Evolutionary conservation across 1,140 invertebrate genomes (phyloP).

Genomic region (Oncopodura yosiiana): DNA sequence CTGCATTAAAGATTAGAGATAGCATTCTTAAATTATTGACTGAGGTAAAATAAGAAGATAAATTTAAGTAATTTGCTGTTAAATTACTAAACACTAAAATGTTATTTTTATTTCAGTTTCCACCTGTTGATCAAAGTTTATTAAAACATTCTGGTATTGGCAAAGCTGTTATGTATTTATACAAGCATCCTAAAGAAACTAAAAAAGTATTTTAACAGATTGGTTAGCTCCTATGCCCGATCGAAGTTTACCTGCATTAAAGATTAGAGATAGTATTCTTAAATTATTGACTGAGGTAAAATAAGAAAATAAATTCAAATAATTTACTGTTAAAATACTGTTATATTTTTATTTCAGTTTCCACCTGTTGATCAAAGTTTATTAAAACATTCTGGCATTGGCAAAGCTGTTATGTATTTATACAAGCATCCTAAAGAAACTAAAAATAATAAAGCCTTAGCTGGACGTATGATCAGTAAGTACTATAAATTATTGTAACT

Average conservation of each 20-base stretch:
- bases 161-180: constrained; percentile 98
- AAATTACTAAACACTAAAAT: neutral
- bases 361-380: constrained; percentile 77
- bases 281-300: constrained; percentile 76
- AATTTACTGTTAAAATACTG: neutral
- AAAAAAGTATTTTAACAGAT: neutral
- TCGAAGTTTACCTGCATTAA: constrained; percentile 81
- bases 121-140: constrained; percentile 72
- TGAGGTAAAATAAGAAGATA: constrained; percentile 54
- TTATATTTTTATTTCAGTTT: constrained; percentile 55
- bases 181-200: constrained; percentile 67
- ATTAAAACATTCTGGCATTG: constrained; percentile 88
- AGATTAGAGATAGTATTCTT: constrained; percentile 80
- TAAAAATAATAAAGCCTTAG: constrained; percentile 81
- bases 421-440: constrained; percentile 98
- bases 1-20: constrained; percentile 83
- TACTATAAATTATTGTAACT: too few relatives aligned
- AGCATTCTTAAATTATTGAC: constrained; percentile 72
- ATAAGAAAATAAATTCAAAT: constrained; percentile 22
- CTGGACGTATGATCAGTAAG: constrained; percentile 79
- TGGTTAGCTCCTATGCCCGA: constrained; percentile 98
- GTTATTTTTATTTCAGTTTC: constrained; percentile 58
- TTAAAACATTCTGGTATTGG: constrained; percentile 92
- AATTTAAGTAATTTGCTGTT: neutral
- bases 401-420: constrained; percentile 98